Percentiles rank a stretch among this genome's conserved stretches.
phyloP scores from a whole-genome alignment of 2,797 vertebrate genomes.

The Rhynchonycteris naso region DNA sequence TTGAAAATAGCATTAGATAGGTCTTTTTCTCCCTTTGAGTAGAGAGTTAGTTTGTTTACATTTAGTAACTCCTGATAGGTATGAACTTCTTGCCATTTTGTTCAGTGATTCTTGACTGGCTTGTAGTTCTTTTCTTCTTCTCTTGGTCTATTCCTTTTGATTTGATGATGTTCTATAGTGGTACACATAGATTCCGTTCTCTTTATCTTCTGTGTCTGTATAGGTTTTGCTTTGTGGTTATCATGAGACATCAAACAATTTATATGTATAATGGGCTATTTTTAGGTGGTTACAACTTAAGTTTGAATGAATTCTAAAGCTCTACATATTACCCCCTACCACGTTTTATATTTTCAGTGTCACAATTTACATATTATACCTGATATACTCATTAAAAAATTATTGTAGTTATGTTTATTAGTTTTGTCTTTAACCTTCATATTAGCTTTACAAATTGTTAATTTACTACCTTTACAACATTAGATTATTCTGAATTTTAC shows the following conservation, averaged over 20 bases:
- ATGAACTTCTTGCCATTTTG: background rate
- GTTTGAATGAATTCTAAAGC: background rate
- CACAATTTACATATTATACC: background rate
- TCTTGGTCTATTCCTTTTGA: background rate
- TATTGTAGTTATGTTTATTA: background rate
- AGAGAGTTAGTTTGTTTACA: background rate
- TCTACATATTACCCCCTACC: background rate
- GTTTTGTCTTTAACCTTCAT: background rate
- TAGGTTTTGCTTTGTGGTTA: background rate
- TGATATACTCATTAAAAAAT: background rate
- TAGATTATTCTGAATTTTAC: slow-evolving; percentile 5
- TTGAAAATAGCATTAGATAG: background rate
- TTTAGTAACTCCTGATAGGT: background rate
- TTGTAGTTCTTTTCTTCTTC: background rate
- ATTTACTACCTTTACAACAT: background rate
- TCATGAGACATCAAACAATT: background rate
- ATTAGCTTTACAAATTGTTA: background rate
- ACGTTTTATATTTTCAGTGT: background rate
- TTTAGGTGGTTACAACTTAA: background rate
- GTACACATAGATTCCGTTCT: background rate
- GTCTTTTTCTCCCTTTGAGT: background rate
- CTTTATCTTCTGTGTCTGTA: background rate
- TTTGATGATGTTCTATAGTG: background rate
- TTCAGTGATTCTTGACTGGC: background rate
- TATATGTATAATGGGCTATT: background rate